Conservation (phyloP, 1,140 invertebrate genomes). For the Wasmannia auropunctata region DNA sequence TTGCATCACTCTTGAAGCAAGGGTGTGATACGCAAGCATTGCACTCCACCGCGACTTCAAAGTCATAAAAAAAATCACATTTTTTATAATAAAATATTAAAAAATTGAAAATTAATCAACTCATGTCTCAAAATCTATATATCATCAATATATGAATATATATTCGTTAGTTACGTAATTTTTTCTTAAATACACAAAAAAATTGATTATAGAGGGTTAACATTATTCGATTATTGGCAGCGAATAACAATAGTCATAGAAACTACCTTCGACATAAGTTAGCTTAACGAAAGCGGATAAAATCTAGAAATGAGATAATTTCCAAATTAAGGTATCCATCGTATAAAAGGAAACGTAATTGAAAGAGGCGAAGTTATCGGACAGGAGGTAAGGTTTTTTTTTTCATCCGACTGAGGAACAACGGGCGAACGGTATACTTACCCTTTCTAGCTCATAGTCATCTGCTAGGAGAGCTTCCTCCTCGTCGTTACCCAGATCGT, state of each 20-base stretch:
- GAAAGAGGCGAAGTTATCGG: conserved; percentile 2
- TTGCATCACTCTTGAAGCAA: too few relatives aligned
- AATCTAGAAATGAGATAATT: not conserved
- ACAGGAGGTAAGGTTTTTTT: not conserved
- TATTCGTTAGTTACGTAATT: too few relatives aligned
- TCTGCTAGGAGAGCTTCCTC: conserved; percentile 85
- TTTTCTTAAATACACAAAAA: too few relatives aligned
- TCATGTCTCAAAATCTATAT: too few relatives aligned
- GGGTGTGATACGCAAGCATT: too few relatives aligned
- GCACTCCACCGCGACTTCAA: too few relatives aligned
- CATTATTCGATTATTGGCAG: not conserved
- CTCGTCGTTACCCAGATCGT: conserved; percentile 84
- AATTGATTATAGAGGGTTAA: not conserved
- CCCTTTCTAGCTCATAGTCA: conserved; percentile 84
- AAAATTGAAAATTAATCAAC: too few relatives aligned
- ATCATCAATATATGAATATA: too few relatives aligned
- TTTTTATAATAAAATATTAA: too few relatives aligned
- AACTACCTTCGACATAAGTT: not conserved
- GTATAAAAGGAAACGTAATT: not conserved
- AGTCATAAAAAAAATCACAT: too few relatives aligned
- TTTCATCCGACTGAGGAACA: conserved; percentile 65
- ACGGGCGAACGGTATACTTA: conserved; percentile 80
- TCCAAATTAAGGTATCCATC: not conserved
- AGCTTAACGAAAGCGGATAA: not conserved
- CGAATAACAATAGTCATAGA: not conserved